These are phyloP conservation scores for Plebejus melissa DNA, from an alignment of 2,888 invertebrate genomes.

Conservation along the genomic window DNA sequence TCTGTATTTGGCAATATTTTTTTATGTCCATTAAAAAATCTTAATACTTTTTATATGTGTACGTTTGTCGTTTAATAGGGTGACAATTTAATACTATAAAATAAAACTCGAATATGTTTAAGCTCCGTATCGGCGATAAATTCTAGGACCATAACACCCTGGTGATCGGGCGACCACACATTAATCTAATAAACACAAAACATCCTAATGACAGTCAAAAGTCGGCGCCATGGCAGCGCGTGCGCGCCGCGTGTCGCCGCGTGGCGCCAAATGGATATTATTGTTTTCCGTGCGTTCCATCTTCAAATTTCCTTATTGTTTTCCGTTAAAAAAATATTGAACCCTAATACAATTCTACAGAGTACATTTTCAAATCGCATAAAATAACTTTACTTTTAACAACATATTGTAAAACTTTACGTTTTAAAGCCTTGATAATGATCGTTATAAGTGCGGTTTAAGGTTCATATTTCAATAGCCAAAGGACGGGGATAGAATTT, in stretches of 20 bases:
- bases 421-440: not conserved
- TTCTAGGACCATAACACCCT: slow-evolving; percentile 28
- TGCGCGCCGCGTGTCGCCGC: slow-evolving; percentile 46
- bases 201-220: slow-evolving; percentile 53
- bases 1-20: no score
- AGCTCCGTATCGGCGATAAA: slow-evolving; percentile 9
- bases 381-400: not conserved
- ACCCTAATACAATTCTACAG: not conserved
- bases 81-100: not conserved
- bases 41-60: no score
- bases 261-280: slow-evolving; percentile 50
- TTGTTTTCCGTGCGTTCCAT: slow-evolving; percentile 46
- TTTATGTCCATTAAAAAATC: no score
- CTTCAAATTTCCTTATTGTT: slow-evolving; percentile 30
- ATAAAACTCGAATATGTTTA: not conserved
- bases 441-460: not conserved
- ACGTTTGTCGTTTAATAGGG: not conserved
- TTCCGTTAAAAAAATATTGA: not conserved
- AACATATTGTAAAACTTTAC: slow-evolving; percentile 4
- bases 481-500: slow-evolving; percentile 13
- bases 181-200: slow-evolving; percentile 57
- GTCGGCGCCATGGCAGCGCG: slow-evolving; percentile 56
- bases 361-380: not conserved
- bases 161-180: slow-evolving; percentile 45
- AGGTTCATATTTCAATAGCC: slow-evolving; percentile 21